These are phyloP conservation scores for Chamaea fasciata DNA, from an alignment of 2,113 vertebrate species.

Conservation along the genomic window DNA sequence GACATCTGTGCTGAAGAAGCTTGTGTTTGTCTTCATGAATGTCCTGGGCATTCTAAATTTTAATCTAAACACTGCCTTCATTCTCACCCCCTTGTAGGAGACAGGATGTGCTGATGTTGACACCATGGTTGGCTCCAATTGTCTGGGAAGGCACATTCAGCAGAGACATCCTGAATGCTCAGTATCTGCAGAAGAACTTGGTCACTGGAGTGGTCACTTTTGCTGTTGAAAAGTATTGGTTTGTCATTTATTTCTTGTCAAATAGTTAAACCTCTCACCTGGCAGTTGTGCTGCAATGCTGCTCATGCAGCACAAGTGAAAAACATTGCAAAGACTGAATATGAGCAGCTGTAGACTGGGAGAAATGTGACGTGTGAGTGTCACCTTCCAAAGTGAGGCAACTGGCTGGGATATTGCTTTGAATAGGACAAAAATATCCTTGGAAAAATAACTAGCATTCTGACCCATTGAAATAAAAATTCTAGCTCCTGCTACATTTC, in stretches of 20 bases:
- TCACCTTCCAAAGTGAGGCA: not conserved
- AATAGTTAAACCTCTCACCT: not conserved
- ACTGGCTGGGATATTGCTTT: not conserved
- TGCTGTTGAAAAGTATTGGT: not conserved
- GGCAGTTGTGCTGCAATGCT: not conserved
- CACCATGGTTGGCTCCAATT: not conserved
- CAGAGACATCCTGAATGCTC: not conserved
- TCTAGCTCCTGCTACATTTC: not conserved
- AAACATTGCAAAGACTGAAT: not conserved
- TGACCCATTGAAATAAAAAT: not conserved
- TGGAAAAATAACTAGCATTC: not conserved
- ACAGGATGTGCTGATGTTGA: not conserved
- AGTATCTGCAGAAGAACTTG: not conserved
- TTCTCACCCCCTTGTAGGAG: not conserved
- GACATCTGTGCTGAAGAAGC: not conserved
- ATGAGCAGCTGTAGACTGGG: not conserved
- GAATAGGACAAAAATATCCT: not conserved
- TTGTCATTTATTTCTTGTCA: not conserved
- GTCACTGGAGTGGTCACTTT: not conserved
- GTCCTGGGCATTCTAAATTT: not conserved
- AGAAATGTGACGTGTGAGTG: not conserved
- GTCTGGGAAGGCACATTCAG: not conserved
- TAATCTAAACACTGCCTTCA: not conserved
- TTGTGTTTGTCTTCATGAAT: not conserved
- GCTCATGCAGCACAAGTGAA: not conserved